Evolutionary conservation across 2,797 vertebrate species (phyloP).

Genomic region (Takifugu rubripes): DNA sequence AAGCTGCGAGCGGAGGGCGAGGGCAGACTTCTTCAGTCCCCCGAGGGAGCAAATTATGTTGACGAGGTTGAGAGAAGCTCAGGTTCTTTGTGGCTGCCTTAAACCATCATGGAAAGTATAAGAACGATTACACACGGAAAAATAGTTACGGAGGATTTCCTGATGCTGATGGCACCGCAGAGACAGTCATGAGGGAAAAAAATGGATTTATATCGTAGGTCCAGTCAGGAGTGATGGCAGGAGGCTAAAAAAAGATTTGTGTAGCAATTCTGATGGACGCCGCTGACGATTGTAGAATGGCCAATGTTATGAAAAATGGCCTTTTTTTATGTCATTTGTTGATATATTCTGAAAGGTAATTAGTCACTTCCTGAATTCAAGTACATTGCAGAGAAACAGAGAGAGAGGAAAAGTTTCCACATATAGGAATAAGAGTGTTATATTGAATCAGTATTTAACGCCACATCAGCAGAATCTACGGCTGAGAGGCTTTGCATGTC

Average conservation of each 20-base stretch:
- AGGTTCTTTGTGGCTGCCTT: slow-evolving; percentile 32
- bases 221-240: slow-evolving; percentile 22
- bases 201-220: slow-evolving; percentile 23
- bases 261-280: slow-evolving; percentile 8
- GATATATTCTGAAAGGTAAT: too few relatives aligned
- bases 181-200: slow-evolving; percentile 12
- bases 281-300: too few relatives aligned
- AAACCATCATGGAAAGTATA: slow-evolving; percentile 31
- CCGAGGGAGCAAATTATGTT: slow-evolving; percentile 26
- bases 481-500: too few relatives aligned
- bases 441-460: too few relatives aligned
- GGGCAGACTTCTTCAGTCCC: slow-evolving; percentile 10
- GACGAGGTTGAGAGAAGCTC: slow-evolving; percentile 23
- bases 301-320: too few relatives aligned
- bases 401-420: too few relatives aligned
- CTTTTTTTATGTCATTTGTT: too few relatives aligned
- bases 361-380: too few relatives aligned
- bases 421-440: too few relatives aligned
- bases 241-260: slow-evolving; percentile 12
- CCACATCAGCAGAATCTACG: too few relatives aligned
- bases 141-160: slow-evolving; percentile 20
- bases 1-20: slow-evolving; percentile 3
- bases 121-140: slow-evolving; percentile 46
- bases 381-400: too few relatives aligned
- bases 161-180: slow-evolving; percentile 28